Evolutionary conservation across 2,113 vertebrate species (phyloP), one percentile per base, ranked within the genome.

Genomic region (Chionis minor): DNA sequence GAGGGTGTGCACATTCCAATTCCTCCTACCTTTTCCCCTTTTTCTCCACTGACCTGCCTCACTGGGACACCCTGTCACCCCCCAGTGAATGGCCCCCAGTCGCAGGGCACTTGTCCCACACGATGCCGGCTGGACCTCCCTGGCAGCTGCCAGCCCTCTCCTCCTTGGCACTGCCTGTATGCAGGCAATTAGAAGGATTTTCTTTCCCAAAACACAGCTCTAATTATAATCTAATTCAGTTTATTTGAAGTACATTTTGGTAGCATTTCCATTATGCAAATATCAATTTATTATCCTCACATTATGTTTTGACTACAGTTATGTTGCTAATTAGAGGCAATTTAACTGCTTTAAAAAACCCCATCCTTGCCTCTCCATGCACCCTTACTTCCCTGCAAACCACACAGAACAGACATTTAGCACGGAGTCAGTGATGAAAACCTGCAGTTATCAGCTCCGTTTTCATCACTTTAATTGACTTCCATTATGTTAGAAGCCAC

Each of bases 301-400:
- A 91, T 94, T 96, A 75, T 96, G 92, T 96, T 98, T 95, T 97
- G 92, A 96, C 95, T 96, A 66, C 90, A 88, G 94, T 94, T 86
- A 84, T 95, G 94, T 74, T 93, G 94, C 94, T 97, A 97, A 96
- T 98, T 97, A 96, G 93, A 96, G 86, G 91, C 88, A 96, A 96
- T 97, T 96, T 97, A 96, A 91, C 88, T 88, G 66, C 94, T 96
- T 91, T 52, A 72, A 94, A 95, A 86, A 78, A 2, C 4, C 66
- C 71, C 88, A 90, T 90, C 75, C 35, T 88, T 94, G 86, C 82
- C 95, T 81, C 82, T 94, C 71, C 35, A 21, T 85, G 63, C 79
- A 92, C 56, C 92, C 94, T 96, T 63, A 87, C 84, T 89, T 90
- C 94, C 71, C 79, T 38, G 18, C 91, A 96, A 97, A 91, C 83